Conservation (phyloP, 2,797 vertebrate genomes). For the Chaenodraco wilsoni region DNA sequence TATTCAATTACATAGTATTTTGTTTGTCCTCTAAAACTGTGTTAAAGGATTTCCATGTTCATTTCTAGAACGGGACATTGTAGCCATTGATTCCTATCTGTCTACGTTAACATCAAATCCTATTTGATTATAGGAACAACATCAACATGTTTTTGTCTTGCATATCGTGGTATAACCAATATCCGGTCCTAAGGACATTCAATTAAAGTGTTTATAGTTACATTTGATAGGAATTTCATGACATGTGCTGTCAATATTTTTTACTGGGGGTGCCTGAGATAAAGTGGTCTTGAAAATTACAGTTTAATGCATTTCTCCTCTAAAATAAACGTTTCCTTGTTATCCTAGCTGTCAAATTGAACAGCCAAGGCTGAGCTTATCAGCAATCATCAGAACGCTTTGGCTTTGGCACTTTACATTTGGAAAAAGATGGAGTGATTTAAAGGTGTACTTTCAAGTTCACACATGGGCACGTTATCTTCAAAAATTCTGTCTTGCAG, state of each 20-base stretch:
- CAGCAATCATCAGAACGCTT: neutral
- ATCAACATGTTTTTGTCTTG: neutral
- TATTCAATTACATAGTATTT: neutral
- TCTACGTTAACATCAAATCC: neutral
- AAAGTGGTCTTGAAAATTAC: neutral
- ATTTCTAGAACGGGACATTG: slow-evolving; percentile 1
- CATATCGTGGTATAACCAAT: neutral
- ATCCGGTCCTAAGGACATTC: neutral
- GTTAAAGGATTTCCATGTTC: neutral
- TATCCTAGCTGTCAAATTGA: neutral
- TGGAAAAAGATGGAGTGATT: neutral
- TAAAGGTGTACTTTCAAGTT: neutral
- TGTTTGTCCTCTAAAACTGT: slow-evolving; percentile 9
- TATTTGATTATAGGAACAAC: neutral
- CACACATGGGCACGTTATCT: neutral
- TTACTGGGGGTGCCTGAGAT: neutral
- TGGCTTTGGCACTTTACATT: slow-evolving; percentile 5
- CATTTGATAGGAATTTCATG: neutral
- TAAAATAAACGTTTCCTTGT: neutral
- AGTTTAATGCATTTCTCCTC: neutral
- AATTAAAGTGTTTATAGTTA: neutral
- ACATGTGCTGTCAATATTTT: neutral
- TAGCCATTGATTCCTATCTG: neutral
- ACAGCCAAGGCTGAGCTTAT: slow-evolving; percentile 2
- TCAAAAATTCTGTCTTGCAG: neutral